A percentile compares a stretch with the other conserved stretches of the same genome.
Evolutionary conservation across 2,113 vertebrate genomes (phyloP).

Genomic region (Semnopithecus entellus): DNA sequence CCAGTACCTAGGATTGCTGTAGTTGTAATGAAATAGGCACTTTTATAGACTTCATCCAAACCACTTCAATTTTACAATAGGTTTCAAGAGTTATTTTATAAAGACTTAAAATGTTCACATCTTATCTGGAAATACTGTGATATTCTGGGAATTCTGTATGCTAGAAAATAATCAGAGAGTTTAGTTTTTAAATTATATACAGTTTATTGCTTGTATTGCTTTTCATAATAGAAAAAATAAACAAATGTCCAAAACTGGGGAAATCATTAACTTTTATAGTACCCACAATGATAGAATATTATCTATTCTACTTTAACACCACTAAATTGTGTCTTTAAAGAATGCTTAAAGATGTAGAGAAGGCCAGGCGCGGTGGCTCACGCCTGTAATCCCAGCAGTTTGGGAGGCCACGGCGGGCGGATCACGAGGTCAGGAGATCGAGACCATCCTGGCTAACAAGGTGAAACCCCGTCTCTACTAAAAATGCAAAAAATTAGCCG

Average conservation of each 20-base stretch:
- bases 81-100: not conserved
- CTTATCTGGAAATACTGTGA: not conserved
- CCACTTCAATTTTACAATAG: not conserved
- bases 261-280: not conserved
- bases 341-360: not conserved
- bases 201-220: not conserved
- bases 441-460: too few species aligned
- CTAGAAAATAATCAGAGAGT: not conserved
- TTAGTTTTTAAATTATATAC: not conserved
- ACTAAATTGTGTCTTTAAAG: not conserved
- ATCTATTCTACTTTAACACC: not conserved
- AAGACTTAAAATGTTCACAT: not conserved
- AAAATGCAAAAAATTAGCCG: too few species aligned
- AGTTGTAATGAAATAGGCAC: not conserved
- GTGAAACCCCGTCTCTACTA: too few species aligned
- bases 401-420: too few species aligned
- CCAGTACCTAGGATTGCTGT: not conserved
- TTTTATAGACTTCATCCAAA: not conserved
- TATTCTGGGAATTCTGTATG: not conserved
- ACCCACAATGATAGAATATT: not conserved
- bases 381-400: too few species aligned
- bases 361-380: not conserved
- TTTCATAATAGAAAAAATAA: not conserved
- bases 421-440: too few species aligned
- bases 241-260: not conserved